Conservation (phyloP, 2,888 invertebrate species). For the Tipula unca region DNA sequence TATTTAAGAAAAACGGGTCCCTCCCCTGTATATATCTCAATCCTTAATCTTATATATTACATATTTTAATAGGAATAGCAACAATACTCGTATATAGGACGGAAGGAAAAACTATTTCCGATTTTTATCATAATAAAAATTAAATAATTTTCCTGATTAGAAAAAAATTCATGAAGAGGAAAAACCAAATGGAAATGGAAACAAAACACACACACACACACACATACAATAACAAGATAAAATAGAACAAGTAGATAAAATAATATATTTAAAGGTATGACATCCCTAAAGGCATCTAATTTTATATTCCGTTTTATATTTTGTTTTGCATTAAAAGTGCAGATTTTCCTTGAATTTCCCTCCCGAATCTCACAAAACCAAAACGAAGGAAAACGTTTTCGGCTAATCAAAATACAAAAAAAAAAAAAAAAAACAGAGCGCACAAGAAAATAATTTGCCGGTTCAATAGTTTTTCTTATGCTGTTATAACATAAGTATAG, state of each 20-base stretch:
- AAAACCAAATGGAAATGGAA: background rate
- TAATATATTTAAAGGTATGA: background rate
- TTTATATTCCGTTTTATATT: background rate
- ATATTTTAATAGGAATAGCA: background rate
- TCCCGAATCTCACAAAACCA: background rate
- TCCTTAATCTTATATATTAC: background rate
- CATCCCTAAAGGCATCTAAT: background rate
- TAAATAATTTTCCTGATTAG: background rate
- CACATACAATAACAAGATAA: background rate
- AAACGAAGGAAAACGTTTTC: background rate
- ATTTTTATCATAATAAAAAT: background rate
- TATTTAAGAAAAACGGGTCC: background rate
- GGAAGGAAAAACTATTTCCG: background rate
- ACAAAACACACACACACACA: no score
- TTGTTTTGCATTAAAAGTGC: background rate
- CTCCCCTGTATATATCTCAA: background rate
- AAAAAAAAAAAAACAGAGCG: no score
- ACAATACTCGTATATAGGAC: background rate
- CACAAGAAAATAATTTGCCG: background rate
- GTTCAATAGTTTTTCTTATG: background rate
- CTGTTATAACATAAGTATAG: background rate
- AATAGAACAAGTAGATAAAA: background rate
- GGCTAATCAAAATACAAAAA: background rate
- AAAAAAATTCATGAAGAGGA: background rate
- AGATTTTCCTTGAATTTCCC: background rate